Conservation (phyloP, 2,888 invertebrate genomes). For the Drosophila testacea region DNA sequence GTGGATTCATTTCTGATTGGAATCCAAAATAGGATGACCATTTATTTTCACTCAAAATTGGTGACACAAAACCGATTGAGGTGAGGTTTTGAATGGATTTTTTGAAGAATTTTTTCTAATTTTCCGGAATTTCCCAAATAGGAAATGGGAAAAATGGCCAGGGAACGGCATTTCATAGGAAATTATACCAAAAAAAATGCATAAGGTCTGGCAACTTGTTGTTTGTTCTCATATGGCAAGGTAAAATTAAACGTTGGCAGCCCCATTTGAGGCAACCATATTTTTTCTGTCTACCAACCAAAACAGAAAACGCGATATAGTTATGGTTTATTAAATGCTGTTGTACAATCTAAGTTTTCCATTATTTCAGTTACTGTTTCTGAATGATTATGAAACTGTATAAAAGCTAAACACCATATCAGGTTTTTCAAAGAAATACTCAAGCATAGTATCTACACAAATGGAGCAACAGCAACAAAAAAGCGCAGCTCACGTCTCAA, state of each 20-base stretch:
- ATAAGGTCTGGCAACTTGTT: conserved; percentile 7
- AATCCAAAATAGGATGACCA: too few relatives aligned
- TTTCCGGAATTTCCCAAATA: too few relatives aligned
- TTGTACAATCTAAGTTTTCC: conserved; percentile 35
- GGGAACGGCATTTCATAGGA: too few relatives aligned
- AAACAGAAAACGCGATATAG: conserved; percentile 54
- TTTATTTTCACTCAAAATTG: too few relatives aligned
- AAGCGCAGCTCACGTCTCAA: conserved; percentile 85
- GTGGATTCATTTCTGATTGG: too few relatives aligned
- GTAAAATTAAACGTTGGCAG: conserved; percentile 30
- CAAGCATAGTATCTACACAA: conserved; percentile 50
- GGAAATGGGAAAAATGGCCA: too few relatives aligned
- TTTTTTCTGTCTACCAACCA: conserved; percentile 70
- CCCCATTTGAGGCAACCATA: conserved; percentile 63
- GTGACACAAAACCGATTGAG: too few relatives aligned
- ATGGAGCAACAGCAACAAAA: conserved; percentile 83
- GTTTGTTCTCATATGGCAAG: conserved; percentile 9
- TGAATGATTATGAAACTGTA: conserved; percentile 55
- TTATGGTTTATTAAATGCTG: conserved; percentile 54
- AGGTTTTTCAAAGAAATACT: conserved; percentile 42
- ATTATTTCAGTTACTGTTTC: conserved; percentile 48
- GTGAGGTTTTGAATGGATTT: too few relatives aligned
- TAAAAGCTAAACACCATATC: conserved; percentile 40
- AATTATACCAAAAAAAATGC: too few relatives aligned
- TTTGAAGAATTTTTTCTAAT: too few relatives aligned